A percentile compares a stretch with the other conserved stretches of the same genome.
Conservation (phyloP, 2,888 invertebrate genomes). For the Lordiphosa andalusiaca region DNA sequence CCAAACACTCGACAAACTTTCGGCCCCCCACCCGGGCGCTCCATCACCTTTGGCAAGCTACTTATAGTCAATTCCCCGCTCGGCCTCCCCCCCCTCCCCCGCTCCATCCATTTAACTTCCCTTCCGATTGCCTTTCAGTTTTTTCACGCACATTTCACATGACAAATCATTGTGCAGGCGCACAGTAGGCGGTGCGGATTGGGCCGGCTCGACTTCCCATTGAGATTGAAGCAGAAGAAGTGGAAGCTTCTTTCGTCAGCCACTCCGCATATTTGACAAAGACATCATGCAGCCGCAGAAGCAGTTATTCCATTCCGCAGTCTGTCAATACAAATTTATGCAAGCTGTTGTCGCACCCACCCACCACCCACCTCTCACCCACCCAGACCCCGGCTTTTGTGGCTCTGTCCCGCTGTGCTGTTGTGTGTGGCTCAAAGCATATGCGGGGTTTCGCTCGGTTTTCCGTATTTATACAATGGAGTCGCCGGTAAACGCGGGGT, state of each 20-base stretch:
- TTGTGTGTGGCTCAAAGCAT: constrained; percentile 37
- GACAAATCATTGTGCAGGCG: constrained; percentile 23
- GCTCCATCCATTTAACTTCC: constrained; percentile 23
- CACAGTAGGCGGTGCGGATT: background rate
- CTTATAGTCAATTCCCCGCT: constrained; percentile 26
- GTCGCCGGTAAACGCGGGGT: no score
- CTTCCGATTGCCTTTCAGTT: constrained; percentile 4
- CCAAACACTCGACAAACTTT: constrained; percentile 23
- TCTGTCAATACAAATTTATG: constrained; percentile 70
- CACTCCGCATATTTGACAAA: constrained; percentile 52
- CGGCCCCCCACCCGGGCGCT: no score
- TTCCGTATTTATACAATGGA: constrained; percentile 1
- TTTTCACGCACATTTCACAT: constrained; percentile 21
- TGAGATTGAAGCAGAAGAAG: constrained; percentile 28
- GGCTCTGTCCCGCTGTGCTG: constrained; percentile 6
- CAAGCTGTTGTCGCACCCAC: constrained; percentile 55
- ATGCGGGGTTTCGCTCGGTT: constrained; percentile 32
- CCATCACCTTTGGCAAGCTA: no score
- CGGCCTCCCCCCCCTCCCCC: constrained; percentile 18
- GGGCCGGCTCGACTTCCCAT: constrained; percentile 21
- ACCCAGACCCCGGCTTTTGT: background rate
- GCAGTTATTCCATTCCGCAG: constrained; percentile 60
- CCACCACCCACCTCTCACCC: constrained; percentile 10
- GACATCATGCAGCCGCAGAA: constrained; percentile 39
- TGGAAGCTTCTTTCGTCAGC: constrained; percentile 28